phyloP scores from a whole-genome alignment of 2,797 vertebrate species.

The Jordanella pulchra region DNA sequence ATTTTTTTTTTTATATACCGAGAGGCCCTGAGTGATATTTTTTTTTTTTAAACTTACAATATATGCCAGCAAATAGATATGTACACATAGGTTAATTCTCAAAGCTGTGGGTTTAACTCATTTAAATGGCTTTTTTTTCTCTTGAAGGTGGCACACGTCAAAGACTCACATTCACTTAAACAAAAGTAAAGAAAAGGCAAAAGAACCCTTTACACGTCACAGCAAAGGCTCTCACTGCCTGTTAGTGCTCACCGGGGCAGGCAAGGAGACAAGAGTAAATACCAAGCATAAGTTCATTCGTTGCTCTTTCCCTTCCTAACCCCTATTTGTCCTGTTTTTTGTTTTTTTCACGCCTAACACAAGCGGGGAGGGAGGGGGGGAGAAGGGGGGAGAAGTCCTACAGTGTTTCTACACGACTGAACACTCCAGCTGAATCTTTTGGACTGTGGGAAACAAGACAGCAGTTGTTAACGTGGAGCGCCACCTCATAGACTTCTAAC shows the following conservation, averaged over 20 bases:
- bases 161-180: slow-evolving; percentile 81
- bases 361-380: slow-evolving; percentile 34
- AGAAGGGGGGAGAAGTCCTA: slow-evolving; percentile 64
- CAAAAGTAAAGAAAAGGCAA: slow-evolving; percentile 75
- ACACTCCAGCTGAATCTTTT: slow-evolving; percentile 50
- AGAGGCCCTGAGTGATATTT: slow-evolving; percentile 86
- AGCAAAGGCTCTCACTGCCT: slow-evolving; percentile 78
- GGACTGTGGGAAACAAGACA: slow-evolving; percentile 43
- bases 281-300: slow-evolving; percentile 64
- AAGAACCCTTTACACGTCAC: slow-evolving; percentile 76
- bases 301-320: slow-evolving; percentile 57
- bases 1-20: slow-evolving; percentile 75
- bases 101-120: slow-evolving; percentile 86
- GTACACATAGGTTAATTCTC: slow-evolving; percentile 85
- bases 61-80: slow-evolving; percentile 87
- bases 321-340: slow-evolving; percentile 56
- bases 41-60: slow-evolving; percentile 79
- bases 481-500: slow-evolving; percentile 79
- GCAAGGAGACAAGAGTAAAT: slow-evolving; percentile 71
- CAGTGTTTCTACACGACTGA: slow-evolving; percentile 79
- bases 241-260: slow-evolving; percentile 81
- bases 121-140: slow-evolving; percentile 84
- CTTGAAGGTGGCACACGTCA: slow-evolving; percentile 81
- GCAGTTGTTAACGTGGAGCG: slow-evolving; percentile 58
- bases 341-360: slow-evolving; percentile 62